Base-by-base conservation (phyloP, 1,140 invertebrate genomes). In the Drosophila carrolli region DNA sequence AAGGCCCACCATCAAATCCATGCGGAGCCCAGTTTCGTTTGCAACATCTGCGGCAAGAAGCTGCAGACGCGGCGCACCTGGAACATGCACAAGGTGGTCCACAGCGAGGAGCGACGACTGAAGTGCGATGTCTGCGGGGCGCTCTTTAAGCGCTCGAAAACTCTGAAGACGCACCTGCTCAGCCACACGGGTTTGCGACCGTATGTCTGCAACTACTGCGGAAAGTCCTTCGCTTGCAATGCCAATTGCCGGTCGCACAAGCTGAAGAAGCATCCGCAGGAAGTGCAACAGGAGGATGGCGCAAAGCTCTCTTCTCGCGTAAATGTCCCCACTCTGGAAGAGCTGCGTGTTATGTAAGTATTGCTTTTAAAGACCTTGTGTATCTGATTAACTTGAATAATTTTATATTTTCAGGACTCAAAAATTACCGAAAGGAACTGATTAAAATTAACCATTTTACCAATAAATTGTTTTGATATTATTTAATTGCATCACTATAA, bases 221-320 rank as follows among this genome's bases (percentile, higher is more conserved):
- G 91, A 0, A 90, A 92, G 59, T 91, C 93, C 0, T 94, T 93
- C 73, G 92, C 93, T 8, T 93, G 93, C 67, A 93, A 93, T 40
- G 92, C 93, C 6, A 93, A 94, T 67, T 94, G 93, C 75, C 85
- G 93, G 9, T 90, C 92, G 13, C 93, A 94, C 65, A 93, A 93
- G 66, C 67, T 91, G 9, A 91, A 93, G 13, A 91, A 92, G 70
- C 93, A 94, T 79, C 90, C 93, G 2, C 74, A 82, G 58, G 93
- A 93, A 61, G 72, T 93, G 40, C 75, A 62, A 27, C 58, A 67
- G 5, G 83, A 83, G 7, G 67, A 83, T 11, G 53, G 27, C 1
- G 63, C 46, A 0, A n/a, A 35, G 1, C n/a, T 61, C 0, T 27
- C 71, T 0, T 58, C 79, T 0, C 71, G 83, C 3, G 16, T 88